Conservation (phyloP, 1,140 invertebrate genomes). For the Andricus grossulariae region DNA sequence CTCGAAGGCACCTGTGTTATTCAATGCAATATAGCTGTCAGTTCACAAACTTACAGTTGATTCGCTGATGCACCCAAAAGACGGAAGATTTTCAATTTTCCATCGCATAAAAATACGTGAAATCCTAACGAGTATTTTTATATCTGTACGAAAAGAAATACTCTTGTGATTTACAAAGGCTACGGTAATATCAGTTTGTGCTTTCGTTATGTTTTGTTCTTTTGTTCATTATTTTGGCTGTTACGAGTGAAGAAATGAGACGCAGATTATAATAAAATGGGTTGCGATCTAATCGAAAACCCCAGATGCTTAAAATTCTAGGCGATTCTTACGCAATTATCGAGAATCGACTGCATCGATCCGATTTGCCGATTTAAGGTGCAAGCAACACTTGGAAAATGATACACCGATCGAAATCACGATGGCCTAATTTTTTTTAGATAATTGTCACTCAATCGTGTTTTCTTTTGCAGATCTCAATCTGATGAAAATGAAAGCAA, state of each 20-base stretch:
- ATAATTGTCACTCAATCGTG: neutral
- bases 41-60: slow-evolving; percentile 11
- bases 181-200: slow-evolving; percentile 26
- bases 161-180: slow-evolving; percentile 29
- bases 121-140: slow-evolving; percentile 27
- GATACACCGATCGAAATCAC: neutral
- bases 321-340: slow-evolving; percentile 4
- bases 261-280: slow-evolving; percentile 6
- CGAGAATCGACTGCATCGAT: neutral
- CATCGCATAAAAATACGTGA: slow-evolving; percentile 24
- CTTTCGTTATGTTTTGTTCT: slow-evolving; percentile 25
- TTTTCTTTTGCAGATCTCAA: slow-evolving; percentile 9
- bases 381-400: slow-evolving; percentile 13
- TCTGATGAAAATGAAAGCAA: slow-evolving; percentile 30
- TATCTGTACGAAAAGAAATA: slow-evolving; percentile 27
- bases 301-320: slow-evolving; percentile 13
- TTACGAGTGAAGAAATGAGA: slow-evolving; percentile 25
- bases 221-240: neutral
- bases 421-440: neutral
- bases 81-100: slow-evolving; percentile 31
- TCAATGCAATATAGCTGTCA: slow-evolving; percentile 45
- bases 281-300: slow-evolving; percentile 8
- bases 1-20: slow-evolving; percentile 65
- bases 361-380: slow-evolving; percentile 22
- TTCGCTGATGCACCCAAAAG: slow-evolving; percentile 30